These are phyloP conservation scores for Drosophila longiperda DNA, from an alignment of 2,888 invertebrate species.

Conservation along the genomic window DNA sequence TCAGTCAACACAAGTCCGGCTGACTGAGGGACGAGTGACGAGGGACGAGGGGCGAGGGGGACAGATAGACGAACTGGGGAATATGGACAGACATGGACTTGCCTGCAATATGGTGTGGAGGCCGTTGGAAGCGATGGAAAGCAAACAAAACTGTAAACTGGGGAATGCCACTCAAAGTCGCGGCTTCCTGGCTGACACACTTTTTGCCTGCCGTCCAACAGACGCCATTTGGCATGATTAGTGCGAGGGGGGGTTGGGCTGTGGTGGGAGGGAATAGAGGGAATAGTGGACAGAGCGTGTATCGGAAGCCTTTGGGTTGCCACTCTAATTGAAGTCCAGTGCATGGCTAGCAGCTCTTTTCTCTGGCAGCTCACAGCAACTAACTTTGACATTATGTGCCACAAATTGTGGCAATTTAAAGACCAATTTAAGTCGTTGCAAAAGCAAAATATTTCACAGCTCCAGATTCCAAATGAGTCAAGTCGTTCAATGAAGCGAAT, in stretches of 20 bases:
- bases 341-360: constrained; percentile 59
- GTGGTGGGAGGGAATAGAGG: not conserved
- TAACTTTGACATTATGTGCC: constrained; percentile 78
- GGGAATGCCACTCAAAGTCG: constrained; percentile 64
- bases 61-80: constrained; percentile 23
- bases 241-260: not conserved
- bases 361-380: constrained; percentile 46
- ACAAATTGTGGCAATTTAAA: constrained; percentile 76
- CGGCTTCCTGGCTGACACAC: constrained; percentile 68
- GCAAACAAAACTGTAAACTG: constrained; percentile 63
- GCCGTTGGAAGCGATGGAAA: constrained; percentile 29
- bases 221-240: constrained; percentile 38
- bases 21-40: not conserved
- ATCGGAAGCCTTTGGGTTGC: constrained; percentile 70
- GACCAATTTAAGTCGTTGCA: constrained; percentile 39
- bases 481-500: constrained; percentile 51
- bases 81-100: constrained; percentile 35
- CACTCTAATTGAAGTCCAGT: constrained; percentile 74
- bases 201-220: constrained; percentile 45
- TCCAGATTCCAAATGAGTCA: constrained; percentile 22
- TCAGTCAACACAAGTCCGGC: constrained; percentile 68
- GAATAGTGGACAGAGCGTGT: constrained; percentile 18
- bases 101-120: constrained; percentile 1
- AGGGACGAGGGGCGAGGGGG: not conserved
- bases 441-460: constrained; percentile 57